Evolutionary conservation across 2,113 vertebrate genomes (phyloP).

Genomic region (Carlito syrichta): DNA sequence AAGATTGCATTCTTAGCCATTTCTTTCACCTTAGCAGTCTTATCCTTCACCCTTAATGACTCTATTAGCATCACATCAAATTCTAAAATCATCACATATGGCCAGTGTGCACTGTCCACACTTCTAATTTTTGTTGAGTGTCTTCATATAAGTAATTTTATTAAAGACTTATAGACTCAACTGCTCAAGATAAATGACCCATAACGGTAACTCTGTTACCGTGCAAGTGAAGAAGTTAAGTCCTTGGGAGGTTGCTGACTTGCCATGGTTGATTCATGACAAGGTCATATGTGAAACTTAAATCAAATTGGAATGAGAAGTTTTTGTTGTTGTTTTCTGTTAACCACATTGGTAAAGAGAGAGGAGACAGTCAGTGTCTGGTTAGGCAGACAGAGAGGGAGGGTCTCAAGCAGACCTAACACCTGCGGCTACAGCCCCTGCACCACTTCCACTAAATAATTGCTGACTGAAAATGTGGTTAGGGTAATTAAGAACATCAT

Average conservation of each 20-base stretch:
- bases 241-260: neutral
- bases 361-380: too few species aligned
- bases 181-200: neutral
- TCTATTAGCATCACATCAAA: neutral
- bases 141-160: neutral
- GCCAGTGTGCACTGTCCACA: fast-evolving
- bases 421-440: too few species aligned
- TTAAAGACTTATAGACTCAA: neutral
- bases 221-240: neutral
- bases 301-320: neutral
- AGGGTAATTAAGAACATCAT: too few species aligned
- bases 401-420: too few species aligned
- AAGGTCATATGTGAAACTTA: neutral
- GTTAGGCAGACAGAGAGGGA: too few species aligned
- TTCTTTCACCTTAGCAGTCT: neutral
- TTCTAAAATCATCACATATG: neutral
- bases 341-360: neutral
- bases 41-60: neutral
- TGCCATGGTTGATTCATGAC: neutral
- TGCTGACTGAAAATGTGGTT: too few species aligned
- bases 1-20: neutral
- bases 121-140: neutral
- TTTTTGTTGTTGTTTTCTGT: neutral
- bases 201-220: neutral
- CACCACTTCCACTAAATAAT: too few species aligned